phyloP scores from a whole-genome alignment of 1,140 invertebrate species.

The Zaprionus kolodkinae region DNA sequence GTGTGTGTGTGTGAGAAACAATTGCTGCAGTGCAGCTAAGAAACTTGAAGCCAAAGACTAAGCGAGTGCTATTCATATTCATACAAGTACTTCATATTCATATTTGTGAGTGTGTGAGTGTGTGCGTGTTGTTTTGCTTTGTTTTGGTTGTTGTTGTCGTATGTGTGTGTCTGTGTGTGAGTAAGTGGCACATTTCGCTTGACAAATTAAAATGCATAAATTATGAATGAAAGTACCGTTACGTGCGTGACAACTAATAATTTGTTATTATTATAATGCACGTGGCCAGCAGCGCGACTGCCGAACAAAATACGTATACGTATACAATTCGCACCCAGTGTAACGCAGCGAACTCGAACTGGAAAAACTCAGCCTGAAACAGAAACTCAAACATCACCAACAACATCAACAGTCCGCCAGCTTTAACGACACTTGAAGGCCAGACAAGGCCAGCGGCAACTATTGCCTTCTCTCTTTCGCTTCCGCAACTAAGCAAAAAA shows the following conservation, averaged over 20 bases:
- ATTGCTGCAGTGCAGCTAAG: conserved; percentile 18
- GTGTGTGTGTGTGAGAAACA: conserved; percentile 12
- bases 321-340: conserved; percentile 33
- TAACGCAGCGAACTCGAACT: conserved; percentile 34
- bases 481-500: conserved; percentile 21
- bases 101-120: conserved; percentile 24
- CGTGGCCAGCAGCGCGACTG: conserved; percentile 57
- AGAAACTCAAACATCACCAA: conserved; percentile 15
- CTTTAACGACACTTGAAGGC: conserved; percentile 23
- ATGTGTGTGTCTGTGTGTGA: conserved; percentile 1
- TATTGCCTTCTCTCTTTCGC: background rate
- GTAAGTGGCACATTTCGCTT: conserved; percentile 53
- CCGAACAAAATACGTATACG: conserved; percentile 21
- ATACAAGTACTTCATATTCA: conserved; percentile 22
- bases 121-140: conserved; percentile 12
- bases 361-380: no score
- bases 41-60: conserved; percentile 14
- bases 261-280: conserved; percentile 82
- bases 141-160: background rate
- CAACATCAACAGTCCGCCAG: background rate
- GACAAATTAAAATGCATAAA: conserved; percentile 83
- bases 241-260: conserved; percentile 81
- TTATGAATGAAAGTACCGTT: conserved; percentile 82
- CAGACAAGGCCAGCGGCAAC: conserved; percentile 38
- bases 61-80: conserved; percentile 31